Base-by-base conservation (phyloP, 2,113 vertebrate genomes). In the Danionella cerebrum region DNA sequence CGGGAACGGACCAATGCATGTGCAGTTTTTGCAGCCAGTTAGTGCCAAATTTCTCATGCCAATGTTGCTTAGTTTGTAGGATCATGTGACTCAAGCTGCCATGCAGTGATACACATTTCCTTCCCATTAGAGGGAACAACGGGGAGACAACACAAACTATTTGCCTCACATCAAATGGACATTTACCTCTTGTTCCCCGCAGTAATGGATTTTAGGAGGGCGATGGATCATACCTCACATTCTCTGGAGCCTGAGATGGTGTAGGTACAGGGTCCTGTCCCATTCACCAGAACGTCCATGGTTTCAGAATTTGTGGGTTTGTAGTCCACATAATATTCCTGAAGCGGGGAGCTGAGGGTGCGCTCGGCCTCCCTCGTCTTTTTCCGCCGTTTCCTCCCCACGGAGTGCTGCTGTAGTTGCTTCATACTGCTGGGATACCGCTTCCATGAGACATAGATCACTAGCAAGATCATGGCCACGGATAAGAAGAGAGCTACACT, bases 281-380 rank as follows among this genome's bases (percentile, higher is more conserved):
- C 96, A 81, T 98, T 98, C 80, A 97, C 93, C 44, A 96, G 92
- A 90, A 97, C 90, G 89, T 97, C 96, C 93, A 96, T 91, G 88
- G 93, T 91, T 89, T 97, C 95, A 85, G 96, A 94, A 90, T 97
- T 94, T 80, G 93, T 92, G 75, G 94, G 93, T 85, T 97, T 98
- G 91, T 97, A 98, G 94, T 98, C 94, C 92, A 98, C 94, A 80
- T 98, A 98, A 86, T 98, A 98, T 88, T 98, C 96, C 92, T 98
- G 96, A 80, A 98, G 91, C 25, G 95, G 94, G 45, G 94, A 94
- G 83, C 88, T 95, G 80, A 96, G 89, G 74, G 95, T 92, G 83
- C 93, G 92, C 76, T 95, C 94, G 0, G 89, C 91, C 80, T 96
- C 93, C 53, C 91, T 84, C 13, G 88, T 83, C 85, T 96, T 94